These are phyloP conservation scores for Pelobates fuscus DNA, from an alignment of 2,113 vertebrate genomes.

Conservation along the genomic window DNA sequence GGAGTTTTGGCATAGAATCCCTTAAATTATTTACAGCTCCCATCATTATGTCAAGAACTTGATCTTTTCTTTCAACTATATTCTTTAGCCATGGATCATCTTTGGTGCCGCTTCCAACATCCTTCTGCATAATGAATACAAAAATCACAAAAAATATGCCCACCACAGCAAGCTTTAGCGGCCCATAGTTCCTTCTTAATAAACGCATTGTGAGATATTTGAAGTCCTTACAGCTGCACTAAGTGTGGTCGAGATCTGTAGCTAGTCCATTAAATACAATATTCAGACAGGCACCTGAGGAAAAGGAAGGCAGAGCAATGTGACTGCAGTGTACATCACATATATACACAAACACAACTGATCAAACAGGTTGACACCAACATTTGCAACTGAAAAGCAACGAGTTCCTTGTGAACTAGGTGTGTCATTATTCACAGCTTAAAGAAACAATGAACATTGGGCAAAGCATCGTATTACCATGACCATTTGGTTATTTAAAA, in stretches of 20 bases:
- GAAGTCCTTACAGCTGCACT: not conserved
- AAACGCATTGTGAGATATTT: slow-evolving; percentile 69
- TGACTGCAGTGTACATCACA: not conserved
- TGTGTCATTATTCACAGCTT: not conserved
- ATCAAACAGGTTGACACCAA: slow-evolving; percentile 3
- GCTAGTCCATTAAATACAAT: slow-evolving; percentile 34
- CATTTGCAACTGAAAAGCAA: not conserved
- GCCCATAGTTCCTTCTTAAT: slow-evolving; percentile 76
- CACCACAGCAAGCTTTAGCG: slow-evolving; percentile 79
- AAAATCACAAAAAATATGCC: slow-evolving; percentile 77
- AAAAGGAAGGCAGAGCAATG: not conserved
- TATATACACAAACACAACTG: not conserved
- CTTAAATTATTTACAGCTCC: slow-evolving; percentile 84
- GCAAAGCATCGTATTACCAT: no score
- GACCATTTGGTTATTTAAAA: no score
- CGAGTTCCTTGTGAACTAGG: not conserved
- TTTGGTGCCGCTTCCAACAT: slow-evolving; percentile 60
- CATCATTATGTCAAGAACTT: slow-evolving; percentile 81
- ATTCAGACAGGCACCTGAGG: slow-evolving; percentile 7
- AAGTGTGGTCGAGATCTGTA: not conserved
- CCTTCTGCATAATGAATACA: slow-evolving; percentile 84
- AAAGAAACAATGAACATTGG: not conserved
- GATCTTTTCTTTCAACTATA: slow-evolving; percentile 76
- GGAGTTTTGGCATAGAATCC: slow-evolving; percentile 77
- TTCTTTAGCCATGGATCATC: slow-evolving; percentile 85